These are phyloP conservation scores for Pseudanteris insignis DNA, from an alignment of 2,888 invertebrate genomes.

Conservation along the genomic window DNA sequence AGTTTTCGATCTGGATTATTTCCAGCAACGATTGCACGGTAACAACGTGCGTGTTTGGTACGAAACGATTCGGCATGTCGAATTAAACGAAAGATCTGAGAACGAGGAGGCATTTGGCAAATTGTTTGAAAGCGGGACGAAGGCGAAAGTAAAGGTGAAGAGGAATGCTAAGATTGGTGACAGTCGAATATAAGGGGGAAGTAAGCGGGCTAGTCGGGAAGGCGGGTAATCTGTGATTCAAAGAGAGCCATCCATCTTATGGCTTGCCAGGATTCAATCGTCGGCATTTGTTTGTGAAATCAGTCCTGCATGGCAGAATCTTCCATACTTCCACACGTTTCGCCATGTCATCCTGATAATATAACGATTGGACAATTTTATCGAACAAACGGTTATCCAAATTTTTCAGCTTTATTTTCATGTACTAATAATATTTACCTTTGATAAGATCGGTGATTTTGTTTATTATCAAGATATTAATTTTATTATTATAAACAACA, in stretches of 20 bases:
- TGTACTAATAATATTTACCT: too few relatives aligned
- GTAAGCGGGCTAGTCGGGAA: slow-evolving; percentile 41
- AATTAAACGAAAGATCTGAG: slow-evolving; percentile 31
- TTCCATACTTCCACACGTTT: slow-evolving; percentile 42
- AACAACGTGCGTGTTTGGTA: too few relatives aligned
- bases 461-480: too few relatives aligned
- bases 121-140: slow-evolving; percentile 52
- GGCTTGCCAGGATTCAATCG: slow-evolving; percentile 64
- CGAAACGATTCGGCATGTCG: slow-evolving; percentile 27
- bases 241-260: slow-evolving; percentile 65
- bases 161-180: slow-evolving; percentile 48
- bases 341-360: slow-evolving; percentile 25
- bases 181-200: slow-evolving; percentile 34
- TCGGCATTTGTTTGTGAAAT: slow-evolving; percentile 65
- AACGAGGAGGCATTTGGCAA: slow-evolving; percentile 57
- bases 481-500: too few relatives aligned
- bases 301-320: slow-evolving; percentile 60
- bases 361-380: slow-evolving; percentile 25
- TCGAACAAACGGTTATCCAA: slow-evolving; percentile 5
- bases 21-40: slow-evolving; percentile 8
- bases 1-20: neutral
- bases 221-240: slow-evolving; percentile 64
- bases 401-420: too few relatives aligned
- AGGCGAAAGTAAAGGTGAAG: slow-evolving; percentile 44
- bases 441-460: too few relatives aligned